Evolutionary conservation across 2,888 invertebrate species (phyloP).

Genomic region (Xiphydria camelus): DNA sequence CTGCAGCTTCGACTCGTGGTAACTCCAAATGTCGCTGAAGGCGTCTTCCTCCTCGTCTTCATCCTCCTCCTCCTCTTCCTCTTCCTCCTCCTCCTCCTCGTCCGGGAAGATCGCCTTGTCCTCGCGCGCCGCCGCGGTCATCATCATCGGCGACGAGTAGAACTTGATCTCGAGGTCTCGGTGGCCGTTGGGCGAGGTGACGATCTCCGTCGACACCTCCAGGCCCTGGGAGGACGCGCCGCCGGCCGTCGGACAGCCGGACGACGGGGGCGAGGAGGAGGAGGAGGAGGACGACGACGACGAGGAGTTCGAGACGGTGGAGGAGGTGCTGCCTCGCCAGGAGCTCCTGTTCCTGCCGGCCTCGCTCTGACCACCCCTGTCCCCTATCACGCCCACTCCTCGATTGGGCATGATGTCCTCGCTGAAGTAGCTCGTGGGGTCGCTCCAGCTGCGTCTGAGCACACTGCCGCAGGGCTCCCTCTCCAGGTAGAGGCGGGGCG

Average conservation of each 20-base stretch:
- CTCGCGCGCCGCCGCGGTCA: conserved; percentile 45
- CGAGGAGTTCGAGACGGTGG: conserved; percentile 32
- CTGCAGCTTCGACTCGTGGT: conserved; percentile 53
- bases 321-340: conserved; percentile 51
- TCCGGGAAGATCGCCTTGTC: conserved; percentile 33
- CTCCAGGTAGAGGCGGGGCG: conserved; percentile 62
- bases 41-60: conserved; percentile 41
- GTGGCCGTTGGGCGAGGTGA: conserved; percentile 76
- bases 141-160: conserved; percentile 67
- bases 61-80: too few species aligned
- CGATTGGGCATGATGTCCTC: conserved; percentile 52
- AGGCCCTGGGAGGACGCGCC: conserved; percentile 57
- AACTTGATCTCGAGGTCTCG: conserved; percentile 79
- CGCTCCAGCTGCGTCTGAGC: conserved; percentile 68
- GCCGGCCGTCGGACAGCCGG: conserved; percentile 14
- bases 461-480: conserved; percentile 38
- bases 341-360: conserved; percentile 36
- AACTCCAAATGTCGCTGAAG: conserved; percentile 54
- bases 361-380: conserved; percentile 47
- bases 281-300: conserved; percentile 27
- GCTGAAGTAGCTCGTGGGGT: conserved; percentile 61
- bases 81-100: conserved; percentile 4
- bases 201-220: conserved; percentile 77
- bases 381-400: conserved; percentile 55
- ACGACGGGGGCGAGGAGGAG: conserved; percentile 28